These are phyloP conservation scores for Dendrocopos noguchii DNA, from an alignment of 2,113 vertebrate genomes.

Conservation along the genomic window DNA sequence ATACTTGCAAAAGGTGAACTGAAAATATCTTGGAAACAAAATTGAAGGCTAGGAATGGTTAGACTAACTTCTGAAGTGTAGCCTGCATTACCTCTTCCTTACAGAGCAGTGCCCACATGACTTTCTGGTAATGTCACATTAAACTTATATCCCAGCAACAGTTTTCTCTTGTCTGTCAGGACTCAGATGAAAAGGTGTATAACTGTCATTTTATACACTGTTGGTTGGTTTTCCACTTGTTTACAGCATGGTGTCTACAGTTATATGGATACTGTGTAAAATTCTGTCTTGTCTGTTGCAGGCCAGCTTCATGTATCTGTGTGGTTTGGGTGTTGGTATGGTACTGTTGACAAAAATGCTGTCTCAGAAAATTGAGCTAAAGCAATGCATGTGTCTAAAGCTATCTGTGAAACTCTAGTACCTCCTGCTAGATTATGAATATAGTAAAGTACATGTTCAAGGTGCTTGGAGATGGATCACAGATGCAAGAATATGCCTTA, in stretches of 20 bases:
- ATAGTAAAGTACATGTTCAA: background rate
- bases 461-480: background rate
- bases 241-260: background rate
- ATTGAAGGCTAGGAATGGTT: background rate
- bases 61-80: background rate
- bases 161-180: background rate
- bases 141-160: background rate
- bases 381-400: background rate
- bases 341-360: background rate
- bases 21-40: background rate
- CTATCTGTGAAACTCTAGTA: background rate
- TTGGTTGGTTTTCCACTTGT: background rate
- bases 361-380: background rate
- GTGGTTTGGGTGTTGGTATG: background rate
- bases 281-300: background rate
- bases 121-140: background rate
- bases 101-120: background rate
- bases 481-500: background rate
- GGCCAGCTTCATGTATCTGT: background rate
- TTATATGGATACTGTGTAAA: background rate
- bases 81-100: background rate
- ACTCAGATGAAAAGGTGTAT: background rate
- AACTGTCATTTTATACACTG: background rate
- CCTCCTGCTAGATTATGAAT: background rate
- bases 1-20: background rate